Evolutionary conservation across 2,888 invertebrate species (phyloP).

Genomic region (Anthoptus insignis): DNA sequence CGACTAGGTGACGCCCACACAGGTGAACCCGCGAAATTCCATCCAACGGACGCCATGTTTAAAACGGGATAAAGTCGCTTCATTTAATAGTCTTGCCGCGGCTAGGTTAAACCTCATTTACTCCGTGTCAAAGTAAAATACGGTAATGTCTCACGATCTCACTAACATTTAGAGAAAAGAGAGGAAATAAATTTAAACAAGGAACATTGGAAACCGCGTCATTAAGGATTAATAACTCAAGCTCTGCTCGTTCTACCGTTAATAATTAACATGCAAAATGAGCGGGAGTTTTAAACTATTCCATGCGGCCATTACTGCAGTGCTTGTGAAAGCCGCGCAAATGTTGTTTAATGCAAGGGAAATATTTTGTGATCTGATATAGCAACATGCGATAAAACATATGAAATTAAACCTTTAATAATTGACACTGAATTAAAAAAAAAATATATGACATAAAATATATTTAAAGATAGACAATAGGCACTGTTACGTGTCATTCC

Average conservation of each 20-base stretch:
- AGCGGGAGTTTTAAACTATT: constrained; percentile 19
- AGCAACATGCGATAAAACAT: not conserved
- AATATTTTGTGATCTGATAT: not conserved
- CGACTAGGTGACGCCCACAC: too few relatives aligned
- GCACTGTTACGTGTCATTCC: too few relatives aligned
- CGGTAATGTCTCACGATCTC: constrained; percentile 34
- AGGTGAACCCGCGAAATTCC: too few relatives aligned
- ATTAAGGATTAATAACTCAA: constrained; percentile 36
- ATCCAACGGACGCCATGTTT: not conserved
- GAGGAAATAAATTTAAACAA: constrained; percentile 34
- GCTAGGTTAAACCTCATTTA: constrained; percentile 34
- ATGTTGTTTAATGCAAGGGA: constrained; percentile 1
- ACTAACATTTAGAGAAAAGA: constrained; percentile 24
- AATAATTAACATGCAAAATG: constrained; percentile 33
- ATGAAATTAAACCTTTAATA: too few relatives aligned
- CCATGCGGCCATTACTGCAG: constrained; percentile 13
- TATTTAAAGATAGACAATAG: too few relatives aligned
- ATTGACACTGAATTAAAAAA: too few relatives aligned
- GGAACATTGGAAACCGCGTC: constrained; percentile 32
- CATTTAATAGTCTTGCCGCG: constrained; percentile 24
- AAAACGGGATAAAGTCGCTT: constrained; percentile 21
- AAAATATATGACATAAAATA: too few relatives aligned
- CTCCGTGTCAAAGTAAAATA: constrained; percentile 34
- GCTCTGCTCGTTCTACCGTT: constrained; percentile 16
- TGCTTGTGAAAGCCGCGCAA: constrained; percentile 6